Base-by-base conservation (phyloP, 2,797 vertebrate genomes). In the Halcyon smyrnensis region DNA sequence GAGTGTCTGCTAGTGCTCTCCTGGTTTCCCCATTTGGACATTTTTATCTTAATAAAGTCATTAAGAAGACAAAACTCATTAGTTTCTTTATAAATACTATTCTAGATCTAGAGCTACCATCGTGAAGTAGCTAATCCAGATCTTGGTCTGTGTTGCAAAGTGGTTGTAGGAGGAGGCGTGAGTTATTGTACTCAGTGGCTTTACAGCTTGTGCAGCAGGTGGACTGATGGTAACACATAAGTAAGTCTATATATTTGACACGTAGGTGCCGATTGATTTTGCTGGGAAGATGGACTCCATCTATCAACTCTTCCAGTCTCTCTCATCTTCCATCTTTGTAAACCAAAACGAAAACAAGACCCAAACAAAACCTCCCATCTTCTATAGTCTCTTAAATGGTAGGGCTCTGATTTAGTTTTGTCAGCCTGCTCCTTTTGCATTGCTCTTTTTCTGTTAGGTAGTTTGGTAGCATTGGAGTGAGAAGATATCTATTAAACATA, bases 351-450 rank as follows among this genome's bases (percentile, higher is more conserved):
- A 60, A 36, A 1, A 43, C 43, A 43, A 43, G 43, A 43, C 1
- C 3, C 27, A 70, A 87, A 39, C 5, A 41, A 60, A 36, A 0
- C 3, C 3, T 6, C 5, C 2, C 1, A 1, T 30, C 3, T 34
- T 50, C 37, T 59, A 8, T 36, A 27, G 43, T 27, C 15, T 67
- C 53, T 43, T 57, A 39, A 59, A 28, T 63, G 15, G 15, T 48
- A 30, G 16, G 36, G 15, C 12, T 87, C 32, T 50, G 27, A 12
- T 79, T 63, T 54, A 51, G 12, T 56, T 89, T 78, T 81, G 36
- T 8, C 74, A 77, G 36, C 11, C 28, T 74, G 4, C 27, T 76
- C 12, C 43, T 36, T 81, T 51, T 77, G 11, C 46, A 77, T 48
- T 50, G 21, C 18, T 63, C 16, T 48, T 54, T 53, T 54, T 32